phyloP scores from a whole-genome alignment of 2,888 invertebrate genomes.

The Pseudoips prasinana region DNA sequence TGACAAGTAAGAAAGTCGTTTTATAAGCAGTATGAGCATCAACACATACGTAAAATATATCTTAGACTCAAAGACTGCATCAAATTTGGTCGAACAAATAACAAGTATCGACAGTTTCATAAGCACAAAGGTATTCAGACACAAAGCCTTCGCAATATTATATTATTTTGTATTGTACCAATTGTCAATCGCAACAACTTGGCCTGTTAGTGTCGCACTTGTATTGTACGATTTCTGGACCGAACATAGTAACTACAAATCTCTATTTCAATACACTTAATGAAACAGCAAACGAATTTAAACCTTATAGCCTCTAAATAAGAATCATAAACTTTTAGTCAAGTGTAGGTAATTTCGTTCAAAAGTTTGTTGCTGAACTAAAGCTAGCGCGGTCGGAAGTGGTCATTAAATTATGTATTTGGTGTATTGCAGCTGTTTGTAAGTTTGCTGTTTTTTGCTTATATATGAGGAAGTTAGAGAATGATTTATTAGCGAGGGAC shows the following conservation, averaged over 20 bases:
- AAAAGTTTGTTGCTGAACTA: slow-evolving; percentile 38
- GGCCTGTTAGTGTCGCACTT: slow-evolving; percentile 48
- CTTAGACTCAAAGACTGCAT: too few relatives aligned
- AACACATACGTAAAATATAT: too few relatives aligned
- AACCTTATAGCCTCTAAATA: slow-evolving; percentile 4
- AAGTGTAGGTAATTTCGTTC: slow-evolving; percentile 17
- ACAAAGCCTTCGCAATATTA: slow-evolving; percentile 45
- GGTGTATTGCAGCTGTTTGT: slow-evolving; percentile 42
- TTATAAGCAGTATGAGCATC: too few relatives aligned
- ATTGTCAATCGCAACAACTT: slow-evolving; percentile 64
- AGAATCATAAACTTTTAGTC: slow-evolving; percentile 2
- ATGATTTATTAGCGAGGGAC: slow-evolving; percentile 9
- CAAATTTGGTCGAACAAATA: background rate
- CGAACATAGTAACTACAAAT: slow-evolving; percentile 19
- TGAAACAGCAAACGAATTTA: slow-evolving; percentile 2
- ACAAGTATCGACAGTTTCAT: slow-evolving; percentile 35
- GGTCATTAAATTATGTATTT: slow-evolving; percentile 55
- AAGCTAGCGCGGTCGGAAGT: slow-evolving; percentile 34
- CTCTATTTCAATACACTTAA: slow-evolving; percentile 4
- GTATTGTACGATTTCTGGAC: slow-evolving; percentile 55
- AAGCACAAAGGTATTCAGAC: slow-evolving; percentile 38
- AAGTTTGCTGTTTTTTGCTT: slow-evolving; percentile 21
- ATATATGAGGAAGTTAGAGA: slow-evolving; percentile 8
- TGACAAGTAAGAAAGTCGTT: too few relatives aligned
- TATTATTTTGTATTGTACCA: slow-evolving; percentile 50